Evolutionary conservation across 2,113 vertebrate genomes (phyloP).

Genomic region (Bos indicus): DNA sequence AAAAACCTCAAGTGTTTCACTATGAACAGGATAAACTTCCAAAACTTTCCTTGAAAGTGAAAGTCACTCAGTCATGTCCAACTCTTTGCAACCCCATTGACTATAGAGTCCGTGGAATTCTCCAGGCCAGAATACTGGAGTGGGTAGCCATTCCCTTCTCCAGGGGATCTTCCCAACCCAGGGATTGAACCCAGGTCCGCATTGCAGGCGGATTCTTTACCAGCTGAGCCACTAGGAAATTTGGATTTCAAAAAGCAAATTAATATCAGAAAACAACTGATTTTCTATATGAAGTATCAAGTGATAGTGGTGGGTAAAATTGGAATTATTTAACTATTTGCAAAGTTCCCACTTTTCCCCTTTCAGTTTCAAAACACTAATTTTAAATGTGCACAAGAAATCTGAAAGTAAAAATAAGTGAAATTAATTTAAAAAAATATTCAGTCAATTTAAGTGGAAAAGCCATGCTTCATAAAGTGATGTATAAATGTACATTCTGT

Average conservation of each 20-base stretch:
- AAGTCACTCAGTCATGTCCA: neutral
- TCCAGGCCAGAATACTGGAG: neutral
- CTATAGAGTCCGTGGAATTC: neutral
- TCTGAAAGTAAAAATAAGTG: neutral
- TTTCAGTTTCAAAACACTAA: neutral
- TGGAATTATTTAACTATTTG: neutral
- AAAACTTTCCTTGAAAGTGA: neutral
- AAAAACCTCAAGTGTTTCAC: neutral
- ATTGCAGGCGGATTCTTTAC: neutral
- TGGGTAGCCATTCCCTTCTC: neutral
- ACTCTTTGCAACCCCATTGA: neutral
- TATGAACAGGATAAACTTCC: neutral
- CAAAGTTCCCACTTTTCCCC: neutral
- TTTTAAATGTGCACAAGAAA: neutral
- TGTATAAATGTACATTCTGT: neutral
- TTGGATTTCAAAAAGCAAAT: neutral
- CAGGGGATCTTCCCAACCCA: neutral
- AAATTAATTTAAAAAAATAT: neutral
- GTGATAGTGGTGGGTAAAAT: neutral
- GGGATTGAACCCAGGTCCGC: neutral
- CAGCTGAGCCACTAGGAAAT: neutral
- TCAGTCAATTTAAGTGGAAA: neutral
- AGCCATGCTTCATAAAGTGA: neutral
- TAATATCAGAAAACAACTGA: neutral
- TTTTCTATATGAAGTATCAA: neutral